Evolutionary conservation across 2,888 invertebrate genomes (phyloP).

Genomic region (Leistus spinibarbis): DNA sequence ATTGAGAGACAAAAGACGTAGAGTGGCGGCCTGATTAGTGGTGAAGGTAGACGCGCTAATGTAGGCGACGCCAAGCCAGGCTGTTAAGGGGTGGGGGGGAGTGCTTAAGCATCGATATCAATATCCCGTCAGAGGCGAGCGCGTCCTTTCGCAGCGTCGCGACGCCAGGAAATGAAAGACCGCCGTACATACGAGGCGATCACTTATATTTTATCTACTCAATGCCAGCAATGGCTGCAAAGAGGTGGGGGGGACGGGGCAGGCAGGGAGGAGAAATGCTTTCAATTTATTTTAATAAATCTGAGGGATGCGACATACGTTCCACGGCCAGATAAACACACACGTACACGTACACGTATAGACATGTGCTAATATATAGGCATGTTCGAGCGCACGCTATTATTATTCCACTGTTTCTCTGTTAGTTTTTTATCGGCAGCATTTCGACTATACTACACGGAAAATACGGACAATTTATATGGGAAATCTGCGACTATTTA

Average conservation of each 20-base stretch:
- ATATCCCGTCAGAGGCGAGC: neutral
- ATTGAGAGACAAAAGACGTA: neutral
- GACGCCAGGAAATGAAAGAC: conserved; percentile 35
- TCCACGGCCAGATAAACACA: neutral
- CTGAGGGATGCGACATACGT: conserved; percentile 47
- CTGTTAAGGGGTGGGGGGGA: neutral
- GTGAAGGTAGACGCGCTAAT: neutral
- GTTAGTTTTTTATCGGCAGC: no score
- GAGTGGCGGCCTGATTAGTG: neutral
- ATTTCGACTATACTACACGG: no score
- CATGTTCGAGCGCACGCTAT: no score
- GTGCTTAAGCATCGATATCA: neutral
- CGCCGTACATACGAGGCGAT: conserved; percentile 13
- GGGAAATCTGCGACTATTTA: no score
- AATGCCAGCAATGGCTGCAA: conserved; percentile 19
- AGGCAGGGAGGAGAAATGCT: conserved; percentile 46
- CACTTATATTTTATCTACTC: conserved; percentile 11
- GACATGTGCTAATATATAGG: neutral
- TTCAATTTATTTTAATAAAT: conserved; percentile 61
- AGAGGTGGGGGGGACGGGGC: neutral
- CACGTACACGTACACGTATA: neutral
- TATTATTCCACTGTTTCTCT: no score
- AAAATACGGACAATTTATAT: no score
- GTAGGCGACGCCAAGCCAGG: neutral
- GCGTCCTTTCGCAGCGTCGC: neutral